Percentiles rank a stretch among this genome's conserved stretches.
These are phyloP conservation scores for Entosphenus tridentatus DNA, from an alignment of 2,113 vertebrate species.

Conservation along the genomic window DNA sequence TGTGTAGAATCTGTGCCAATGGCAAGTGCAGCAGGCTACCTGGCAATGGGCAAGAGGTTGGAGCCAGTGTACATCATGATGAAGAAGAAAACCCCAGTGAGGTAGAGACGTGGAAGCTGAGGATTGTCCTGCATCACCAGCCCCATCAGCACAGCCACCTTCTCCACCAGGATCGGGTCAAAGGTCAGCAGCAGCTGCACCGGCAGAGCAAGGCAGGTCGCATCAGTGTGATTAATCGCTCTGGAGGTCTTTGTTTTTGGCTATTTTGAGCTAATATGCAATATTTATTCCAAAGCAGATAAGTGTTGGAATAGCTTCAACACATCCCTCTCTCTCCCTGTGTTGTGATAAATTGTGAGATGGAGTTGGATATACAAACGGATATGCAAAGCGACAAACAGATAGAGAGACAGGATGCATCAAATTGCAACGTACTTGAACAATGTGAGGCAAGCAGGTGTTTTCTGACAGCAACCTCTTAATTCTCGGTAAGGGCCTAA, in stretches of 20 bases:
- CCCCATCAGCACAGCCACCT: slow-evolving; percentile 62
- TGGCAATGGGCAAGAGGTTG: slow-evolving; percentile 84
- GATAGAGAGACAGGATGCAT: too few relatives aligned
- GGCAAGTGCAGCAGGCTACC: slow-evolving; percentile 24
- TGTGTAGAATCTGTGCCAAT: too few relatives aligned
- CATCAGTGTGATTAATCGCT: too few relatives aligned
- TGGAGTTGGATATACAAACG: slow-evolving; percentile 1
- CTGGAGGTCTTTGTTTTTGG: too few relatives aligned
- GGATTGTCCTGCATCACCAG: slow-evolving; percentile 93
- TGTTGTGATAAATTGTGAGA: background rate
- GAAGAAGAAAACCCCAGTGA: slow-evolving; percentile 91
- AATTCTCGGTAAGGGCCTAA: slow-evolving; percentile 73
- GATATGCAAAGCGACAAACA: background rate
- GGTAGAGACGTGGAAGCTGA: slow-evolving; percentile 78
- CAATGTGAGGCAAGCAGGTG: slow-evolving; percentile 79
- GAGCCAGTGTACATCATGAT: slow-evolving; percentile 99
- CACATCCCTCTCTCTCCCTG: too few relatives aligned
- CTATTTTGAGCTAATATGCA: too few relatives aligned
- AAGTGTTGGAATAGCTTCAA: too few relatives aligned
- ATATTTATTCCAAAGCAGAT: too few relatives aligned
- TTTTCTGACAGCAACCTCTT: slow-evolving; percentile 75
- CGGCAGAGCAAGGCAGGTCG: slow-evolving; percentile 13
- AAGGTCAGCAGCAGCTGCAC: slow-evolving; percentile 75
- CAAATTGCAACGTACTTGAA: slow-evolving; percentile 36
- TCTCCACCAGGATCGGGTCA: slow-evolving; percentile 95